Percentiles rank a stretch among this genome's conserved stretches.
These are phyloP conservation scores for Prorops nasuta DNA, from an alignment of 1,140 invertebrate genomes.

Conservation along the genomic window DNA sequence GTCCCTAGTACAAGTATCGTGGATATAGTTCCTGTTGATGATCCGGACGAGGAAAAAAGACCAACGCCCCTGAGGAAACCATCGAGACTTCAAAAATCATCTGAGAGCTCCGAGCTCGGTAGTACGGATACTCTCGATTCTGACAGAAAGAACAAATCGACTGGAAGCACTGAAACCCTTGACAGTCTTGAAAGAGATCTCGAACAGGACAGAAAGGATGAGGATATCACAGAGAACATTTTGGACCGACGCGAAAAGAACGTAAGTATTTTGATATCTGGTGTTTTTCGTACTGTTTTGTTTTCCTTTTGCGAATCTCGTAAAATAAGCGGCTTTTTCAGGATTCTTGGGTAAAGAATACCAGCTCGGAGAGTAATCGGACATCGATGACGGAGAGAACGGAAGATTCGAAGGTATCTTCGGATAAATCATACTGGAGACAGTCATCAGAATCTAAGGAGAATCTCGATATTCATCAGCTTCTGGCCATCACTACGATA, in stretches of 20 bases:
- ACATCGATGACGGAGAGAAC: constrained; percentile 35
- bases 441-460: constrained; percentile 45
- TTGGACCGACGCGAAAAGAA: constrained; percentile 40
- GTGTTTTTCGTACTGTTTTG: neutral
- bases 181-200: constrained; percentile 52
- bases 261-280: constrained; percentile 38
- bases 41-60: constrained; percentile 25
- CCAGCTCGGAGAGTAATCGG: constrained; percentile 29
- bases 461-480: constrained; percentile 49
- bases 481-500: constrained; percentile 47
- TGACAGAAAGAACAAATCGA: constrained; percentile 48
- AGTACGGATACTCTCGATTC: constrained; percentile 52
- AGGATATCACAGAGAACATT: constrained; percentile 34
- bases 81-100: constrained; percentile 47
- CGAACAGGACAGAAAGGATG: constrained; percentile 42
- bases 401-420: constrained; percentile 35
- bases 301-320: neutral
- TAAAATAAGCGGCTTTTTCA: too few species aligned
- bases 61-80: constrained; percentile 24
- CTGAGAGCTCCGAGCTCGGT: constrained; percentile 51
- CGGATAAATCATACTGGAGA: constrained; percentile 47
- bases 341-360: constrained; percentile 38
- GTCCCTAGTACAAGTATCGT: constrained; percentile 37
- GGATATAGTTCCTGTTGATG: constrained; percentile 23
- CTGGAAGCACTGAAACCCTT: constrained; percentile 50